phyloP scores from a whole-genome alignment of 2,888 invertebrate species.

The Folsomia manolachei region DNA sequence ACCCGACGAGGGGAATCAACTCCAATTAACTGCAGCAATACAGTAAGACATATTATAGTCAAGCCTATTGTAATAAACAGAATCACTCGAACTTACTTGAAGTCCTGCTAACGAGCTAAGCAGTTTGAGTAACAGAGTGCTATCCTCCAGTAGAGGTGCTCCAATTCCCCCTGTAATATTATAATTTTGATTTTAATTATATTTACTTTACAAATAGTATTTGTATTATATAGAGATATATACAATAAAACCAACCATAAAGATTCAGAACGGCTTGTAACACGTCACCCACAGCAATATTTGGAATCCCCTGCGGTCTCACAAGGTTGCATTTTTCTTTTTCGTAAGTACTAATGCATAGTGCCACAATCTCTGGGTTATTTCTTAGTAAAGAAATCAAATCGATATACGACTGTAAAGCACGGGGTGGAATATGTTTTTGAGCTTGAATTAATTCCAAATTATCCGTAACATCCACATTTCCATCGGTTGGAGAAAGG shows the following conservation, averaged over 20 bases:
- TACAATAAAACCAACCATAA: too few relatives aligned
- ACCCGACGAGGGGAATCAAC: conserved; percentile 58
- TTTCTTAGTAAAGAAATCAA: conserved; percentile 42
- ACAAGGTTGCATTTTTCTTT: conserved; percentile 37
- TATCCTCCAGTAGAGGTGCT: conserved; percentile 47
- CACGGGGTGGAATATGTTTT: conserved; percentile 40
- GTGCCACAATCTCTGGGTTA: conserved; percentile 47
- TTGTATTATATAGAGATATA: too few relatives aligned
- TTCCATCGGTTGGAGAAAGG: conserved; percentile 30
- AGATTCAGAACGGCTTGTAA: conserved; percentile 47
- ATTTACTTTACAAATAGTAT: too few relatives aligned
- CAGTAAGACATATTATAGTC: not conserved
- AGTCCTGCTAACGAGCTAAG: conserved; percentile 43
- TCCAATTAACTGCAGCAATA: conserved; percentile 40
- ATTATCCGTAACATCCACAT: conserved; percentile 43
- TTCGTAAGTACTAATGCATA: conserved; percentile 46
- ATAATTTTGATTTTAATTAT: not conserved
- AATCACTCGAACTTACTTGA: conserved; percentile 32
- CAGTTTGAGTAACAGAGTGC: conserved; percentile 45
- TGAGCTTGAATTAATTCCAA: conserved; percentile 49
- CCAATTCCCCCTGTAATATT: conserved; percentile 43
- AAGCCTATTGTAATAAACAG: not conserved
- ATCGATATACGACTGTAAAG: conserved; percentile 45
- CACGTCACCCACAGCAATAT: conserved; percentile 42
- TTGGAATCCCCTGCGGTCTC: conserved; percentile 24